Conservation (phyloP, 2,797 vertebrate genomes). For the Trachurus trachurus region DNA sequence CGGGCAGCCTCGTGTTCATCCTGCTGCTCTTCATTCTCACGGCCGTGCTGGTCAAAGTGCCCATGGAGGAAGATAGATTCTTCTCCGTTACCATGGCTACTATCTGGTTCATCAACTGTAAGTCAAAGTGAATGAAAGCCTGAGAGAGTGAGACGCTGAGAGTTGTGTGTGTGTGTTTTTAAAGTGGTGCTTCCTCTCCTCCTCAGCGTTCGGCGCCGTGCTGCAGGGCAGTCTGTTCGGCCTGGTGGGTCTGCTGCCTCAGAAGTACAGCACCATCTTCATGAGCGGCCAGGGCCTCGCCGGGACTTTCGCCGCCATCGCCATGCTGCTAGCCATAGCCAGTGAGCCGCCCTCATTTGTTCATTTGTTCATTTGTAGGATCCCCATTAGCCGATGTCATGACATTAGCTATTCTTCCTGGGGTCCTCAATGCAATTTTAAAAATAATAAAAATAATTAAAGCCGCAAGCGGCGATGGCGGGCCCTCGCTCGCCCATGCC, state of each 20-base stretch:
- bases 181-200: background rate
- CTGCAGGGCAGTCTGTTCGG: constrained; percentile 93
- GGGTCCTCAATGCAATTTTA: no score
- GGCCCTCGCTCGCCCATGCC: no score
- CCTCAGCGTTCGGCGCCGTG: constrained; percentile 89
- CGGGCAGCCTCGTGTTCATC: constrained; percentile 88
- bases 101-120: constrained; percentile 94
- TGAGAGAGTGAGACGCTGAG: rapidly evolving
- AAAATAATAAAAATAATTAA: no score
- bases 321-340: constrained; percentile 90
- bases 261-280: constrained; percentile 90
- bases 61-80: constrained; percentile 81
- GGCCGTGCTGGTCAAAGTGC: constrained; percentile 86
- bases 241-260: constrained; percentile 89
- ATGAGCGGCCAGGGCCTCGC: constrained; percentile 95
- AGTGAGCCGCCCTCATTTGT: constrained; percentile 86
- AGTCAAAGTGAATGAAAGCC: constrained; percentile 41
- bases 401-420: no score
- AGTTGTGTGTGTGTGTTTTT: no score
- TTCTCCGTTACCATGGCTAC: constrained; percentile 92
- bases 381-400: no score
- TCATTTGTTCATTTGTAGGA: no score
- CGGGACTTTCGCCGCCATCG: constrained; percentile 91
- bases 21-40: constrained; percentile 90
- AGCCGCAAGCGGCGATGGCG: no score